Evolutionary conservation across 1,140 invertebrate genomes (phyloP).

Genomic region (Drosophila pruinosa): DNA sequence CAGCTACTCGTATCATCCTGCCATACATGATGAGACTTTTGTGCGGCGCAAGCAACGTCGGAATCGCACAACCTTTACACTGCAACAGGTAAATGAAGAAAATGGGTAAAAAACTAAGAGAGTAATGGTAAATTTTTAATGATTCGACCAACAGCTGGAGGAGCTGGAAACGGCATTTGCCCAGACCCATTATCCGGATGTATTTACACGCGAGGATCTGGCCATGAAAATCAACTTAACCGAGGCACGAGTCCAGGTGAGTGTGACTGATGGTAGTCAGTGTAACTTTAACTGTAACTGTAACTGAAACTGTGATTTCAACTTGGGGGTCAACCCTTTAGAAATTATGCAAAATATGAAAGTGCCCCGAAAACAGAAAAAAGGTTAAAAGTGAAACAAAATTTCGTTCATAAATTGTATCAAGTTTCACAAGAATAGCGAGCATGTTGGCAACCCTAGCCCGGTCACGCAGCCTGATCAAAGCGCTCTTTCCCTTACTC

Average conservation of each 20-base stretch:
- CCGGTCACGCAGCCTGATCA: constrained; percentile 71
- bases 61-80: constrained; percentile 98
- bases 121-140: constrained; percentile 60
- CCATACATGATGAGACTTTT: constrained; percentile 98
- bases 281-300: not conserved
- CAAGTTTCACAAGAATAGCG: constrained; percentile 72
- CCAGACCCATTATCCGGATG: constrained; percentile 99
- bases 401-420: constrained; percentile 65
- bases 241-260: constrained; percentile 97
- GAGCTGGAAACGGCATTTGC: constrained; percentile 98
- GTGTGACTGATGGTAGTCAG: constrained; percentile 36
- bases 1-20: constrained; percentile 94
- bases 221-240: constrained; percentile 99
- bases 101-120: not conserved
- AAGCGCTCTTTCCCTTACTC: constrained; percentile 33
- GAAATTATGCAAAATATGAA: constrained; percentile 60
- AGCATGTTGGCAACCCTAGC: constrained; percentile 41
- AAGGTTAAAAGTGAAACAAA: constrained; percentile 30
- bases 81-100: constrained; percentile 91
- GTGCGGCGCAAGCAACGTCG: constrained; percentile 96
- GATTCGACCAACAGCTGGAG: constrained; percentile 86
- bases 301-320: constrained; percentile 21
- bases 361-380: constrained; percentile 30
- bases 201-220: constrained; percentile 97
- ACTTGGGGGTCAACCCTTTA: constrained; percentile 8